These are phyloP conservation scores for Hycleus phaleratus DNA, from an alignment of 1,140 invertebrate species.

Conservation along the genomic window DNA sequence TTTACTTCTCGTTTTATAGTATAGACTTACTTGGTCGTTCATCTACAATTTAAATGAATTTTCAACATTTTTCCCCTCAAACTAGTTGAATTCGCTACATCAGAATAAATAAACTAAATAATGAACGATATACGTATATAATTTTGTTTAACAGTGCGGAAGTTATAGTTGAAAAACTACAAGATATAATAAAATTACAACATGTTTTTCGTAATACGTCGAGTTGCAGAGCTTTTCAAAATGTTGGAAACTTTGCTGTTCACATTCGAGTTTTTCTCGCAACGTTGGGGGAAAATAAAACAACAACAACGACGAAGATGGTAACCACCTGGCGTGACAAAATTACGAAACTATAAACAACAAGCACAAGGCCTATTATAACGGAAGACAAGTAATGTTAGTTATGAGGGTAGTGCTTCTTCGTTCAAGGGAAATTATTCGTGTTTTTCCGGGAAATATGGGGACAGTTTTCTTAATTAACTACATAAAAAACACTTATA, in stretches of 20 bases:
- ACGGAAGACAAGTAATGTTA: constrained; percentile 3
- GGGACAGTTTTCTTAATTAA: constrained; percentile 14
- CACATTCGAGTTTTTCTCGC: background rate
- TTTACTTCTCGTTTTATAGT: too few relatives aligned
- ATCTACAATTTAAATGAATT: too few relatives aligned
- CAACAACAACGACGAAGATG: too few relatives aligned
- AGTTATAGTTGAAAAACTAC: too few relatives aligned
- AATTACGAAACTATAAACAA: constrained; percentile 16
- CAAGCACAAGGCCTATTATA: constrained; percentile 4
- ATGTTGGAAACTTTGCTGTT: constrained; percentile 1
- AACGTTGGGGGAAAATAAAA: background rate
- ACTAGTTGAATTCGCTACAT: too few relatives aligned
- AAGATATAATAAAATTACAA: too few relatives aligned
- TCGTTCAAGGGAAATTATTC: constrained; percentile 8
- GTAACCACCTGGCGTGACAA: constrained; percentile 5
- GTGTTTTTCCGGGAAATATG: constrained; percentile 13
- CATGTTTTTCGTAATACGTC: too few relatives aligned
- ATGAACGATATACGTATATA: too few relatives aligned
- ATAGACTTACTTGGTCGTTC: too few relatives aligned
- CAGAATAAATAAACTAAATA: too few relatives aligned
- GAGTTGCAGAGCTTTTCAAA: background rate
- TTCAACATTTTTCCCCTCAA: too few relatives aligned
- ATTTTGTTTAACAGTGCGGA: too few relatives aligned
- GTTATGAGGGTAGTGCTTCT: constrained; percentile 4
- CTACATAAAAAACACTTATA: background rate